Conservation (phyloP, 2,888 invertebrate species). For the Agapostemon virescens region DNA sequence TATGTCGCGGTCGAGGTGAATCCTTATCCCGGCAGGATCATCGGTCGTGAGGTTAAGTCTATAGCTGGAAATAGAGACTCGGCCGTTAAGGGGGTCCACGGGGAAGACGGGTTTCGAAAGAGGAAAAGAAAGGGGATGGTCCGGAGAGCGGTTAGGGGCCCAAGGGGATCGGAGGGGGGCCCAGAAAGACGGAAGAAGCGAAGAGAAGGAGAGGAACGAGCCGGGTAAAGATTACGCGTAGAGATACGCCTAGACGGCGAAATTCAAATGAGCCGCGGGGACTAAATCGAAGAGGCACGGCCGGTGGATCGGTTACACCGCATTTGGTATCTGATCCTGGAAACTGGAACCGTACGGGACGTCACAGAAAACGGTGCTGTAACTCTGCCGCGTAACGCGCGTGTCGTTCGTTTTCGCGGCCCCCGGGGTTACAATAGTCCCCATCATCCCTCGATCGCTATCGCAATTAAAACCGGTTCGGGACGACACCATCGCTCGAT, state of each 20-base stretch:
- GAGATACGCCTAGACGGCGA: slow-evolving; percentile 70
- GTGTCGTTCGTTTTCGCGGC: slow-evolving; percentile 47
- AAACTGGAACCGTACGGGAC: slow-evolving; percentile 63
- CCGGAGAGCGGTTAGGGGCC: neutral
- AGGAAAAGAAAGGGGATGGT: slow-evolving; percentile 2
- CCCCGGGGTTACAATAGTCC: slow-evolving; percentile 55
- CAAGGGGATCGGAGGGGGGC: neutral
- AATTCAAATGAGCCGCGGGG: slow-evolving; percentile 71
- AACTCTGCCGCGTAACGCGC: slow-evolving; percentile 59
- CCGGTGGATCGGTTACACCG: slow-evolving; percentile 74
- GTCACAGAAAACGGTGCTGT: slow-evolving; percentile 57
- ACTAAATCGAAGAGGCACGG: slow-evolving; percentile 67
- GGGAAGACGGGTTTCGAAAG: neutral
- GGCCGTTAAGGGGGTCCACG: slow-evolving; percentile 14
- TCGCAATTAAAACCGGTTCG: slow-evolving; percentile 64
- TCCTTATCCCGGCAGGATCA: slow-evolving; percentile 68
- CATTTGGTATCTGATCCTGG: slow-evolving; percentile 69
- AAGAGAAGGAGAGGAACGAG: slow-evolving; percentile 29
- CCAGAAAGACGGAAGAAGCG: slow-evolving; percentile 18
- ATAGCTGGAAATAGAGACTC: slow-evolving; percentile 59
- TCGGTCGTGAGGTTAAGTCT: slow-evolving; percentile 69
- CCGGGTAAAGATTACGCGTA: slow-evolving; percentile 55
- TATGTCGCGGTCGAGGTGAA: slow-evolving; percentile 64
- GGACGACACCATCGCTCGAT: neutral
- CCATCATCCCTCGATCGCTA: slow-evolving; percentile 58